Conservation (phyloP, 1,140 invertebrate genomes). For the Paramacrobiotus metropolitanus region DNA sequence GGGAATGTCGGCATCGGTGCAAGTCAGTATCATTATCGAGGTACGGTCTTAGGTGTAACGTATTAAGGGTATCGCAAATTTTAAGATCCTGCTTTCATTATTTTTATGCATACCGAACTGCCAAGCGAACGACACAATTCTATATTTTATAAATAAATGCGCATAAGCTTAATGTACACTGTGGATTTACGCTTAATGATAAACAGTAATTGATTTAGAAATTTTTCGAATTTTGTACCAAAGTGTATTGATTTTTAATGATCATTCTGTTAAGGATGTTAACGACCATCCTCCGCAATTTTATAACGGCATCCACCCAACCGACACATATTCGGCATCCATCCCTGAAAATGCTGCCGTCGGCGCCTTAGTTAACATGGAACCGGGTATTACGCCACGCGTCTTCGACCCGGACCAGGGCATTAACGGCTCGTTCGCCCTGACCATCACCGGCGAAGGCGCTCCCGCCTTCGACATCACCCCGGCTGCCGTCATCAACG, state of each 20-base stretch:
- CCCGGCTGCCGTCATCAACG: slow-evolving; percentile 62
- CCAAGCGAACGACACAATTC: no score
- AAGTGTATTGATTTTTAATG: neutral
- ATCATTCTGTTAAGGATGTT: neutral
- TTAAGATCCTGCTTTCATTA: no score
- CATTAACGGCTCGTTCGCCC: slow-evolving; percentile 66
- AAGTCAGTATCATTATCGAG: neutral
- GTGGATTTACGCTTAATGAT: no score
- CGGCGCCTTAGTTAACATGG: slow-evolving; percentile 11
- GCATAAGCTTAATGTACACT: no score
- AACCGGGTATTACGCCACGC: slow-evolving; percentile 6
- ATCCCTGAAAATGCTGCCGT: slow-evolving; percentile 11
- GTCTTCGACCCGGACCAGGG: slow-evolving; percentile 31
- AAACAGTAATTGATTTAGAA: no score
- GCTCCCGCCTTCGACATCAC: slow-evolving; percentile 71
- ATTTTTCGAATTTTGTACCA: no score
- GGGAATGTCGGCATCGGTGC: neutral
- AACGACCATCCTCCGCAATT: neutral
- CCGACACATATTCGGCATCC: slow-evolving; percentile 6
- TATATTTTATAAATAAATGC: no score
- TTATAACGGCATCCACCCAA: neutral
- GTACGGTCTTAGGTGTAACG: no score
- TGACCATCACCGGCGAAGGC: slow-evolving; percentile 49
- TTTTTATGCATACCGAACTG: no score
- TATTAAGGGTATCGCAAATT: no score